Evolutionary conservation across 1,140 invertebrate species (phyloP).

Genomic region (Oreohelix idahoensis): DNA sequence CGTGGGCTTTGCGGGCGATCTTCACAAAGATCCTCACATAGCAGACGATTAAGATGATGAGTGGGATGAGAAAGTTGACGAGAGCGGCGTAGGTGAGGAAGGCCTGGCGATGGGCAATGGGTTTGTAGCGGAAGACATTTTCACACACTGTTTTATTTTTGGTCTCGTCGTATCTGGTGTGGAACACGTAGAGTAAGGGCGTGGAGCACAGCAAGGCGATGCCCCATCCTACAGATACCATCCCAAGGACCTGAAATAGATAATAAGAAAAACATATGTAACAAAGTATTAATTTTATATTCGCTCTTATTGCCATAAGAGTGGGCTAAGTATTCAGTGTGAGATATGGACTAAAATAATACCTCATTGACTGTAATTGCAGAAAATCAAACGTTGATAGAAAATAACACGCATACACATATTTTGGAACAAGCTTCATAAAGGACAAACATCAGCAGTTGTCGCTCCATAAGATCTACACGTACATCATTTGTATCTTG

Average conservation of each 20-base stretch:
- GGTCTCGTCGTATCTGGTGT: slow-evolving; percentile 46
- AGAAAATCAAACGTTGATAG: too few species aligned
- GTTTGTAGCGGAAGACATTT: slow-evolving; percentile 62
- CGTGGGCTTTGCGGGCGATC: slow-evolving; percentile 63
- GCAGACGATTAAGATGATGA: slow-evolving; percentile 63
- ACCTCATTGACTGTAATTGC: too few species aligned
- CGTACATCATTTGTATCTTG: too few species aligned
- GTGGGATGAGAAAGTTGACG: slow-evolving; percentile 66
- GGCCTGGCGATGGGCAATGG: slow-evolving; percentile 58
- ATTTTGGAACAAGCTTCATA: too few species aligned
- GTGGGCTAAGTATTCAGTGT: too few species aligned
- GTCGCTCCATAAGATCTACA: too few species aligned
- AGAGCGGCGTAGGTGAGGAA: slow-evolving; percentile 67
- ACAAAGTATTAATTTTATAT: too few species aligned
- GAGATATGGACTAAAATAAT: too few species aligned
- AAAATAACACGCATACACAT: too few species aligned
- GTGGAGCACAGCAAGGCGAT: slow-evolving; percentile 58
- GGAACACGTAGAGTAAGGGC: slow-evolving; percentile 67
- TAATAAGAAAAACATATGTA: background rate
- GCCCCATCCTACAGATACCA: slow-evolving; percentile 64
- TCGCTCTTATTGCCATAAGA: too few species aligned
- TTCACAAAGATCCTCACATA: slow-evolving; percentile 70
- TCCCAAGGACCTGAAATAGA: slow-evolving; percentile 69
- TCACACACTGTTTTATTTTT: slow-evolving; percentile 57
- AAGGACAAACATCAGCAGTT: too few species aligned